Evolutionary conservation across 2,113 vertebrate genomes (phyloP).

Genomic region (Pseudolaguvia tuberculata): DNA sequence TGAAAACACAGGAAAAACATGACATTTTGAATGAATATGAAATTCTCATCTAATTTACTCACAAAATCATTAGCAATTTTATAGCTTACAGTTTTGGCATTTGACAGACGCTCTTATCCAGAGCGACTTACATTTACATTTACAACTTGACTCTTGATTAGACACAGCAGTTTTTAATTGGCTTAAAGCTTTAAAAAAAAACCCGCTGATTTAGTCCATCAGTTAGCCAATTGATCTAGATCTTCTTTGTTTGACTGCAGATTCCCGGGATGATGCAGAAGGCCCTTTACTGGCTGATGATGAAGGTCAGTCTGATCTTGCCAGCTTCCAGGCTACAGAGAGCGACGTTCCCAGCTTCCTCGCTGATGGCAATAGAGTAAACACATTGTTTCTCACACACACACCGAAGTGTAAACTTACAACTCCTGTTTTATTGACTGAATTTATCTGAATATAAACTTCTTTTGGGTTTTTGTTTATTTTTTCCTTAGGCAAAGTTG

Average conservation of each 20-base stretch:
- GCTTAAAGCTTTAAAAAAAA: too few species aligned
- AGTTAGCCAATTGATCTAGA: not conserved
- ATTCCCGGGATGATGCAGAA: conserved; percentile 89
- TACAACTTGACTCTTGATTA: too few species aligned
- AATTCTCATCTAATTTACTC: too few species aligned
- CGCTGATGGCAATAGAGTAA: conserved; percentile 94
- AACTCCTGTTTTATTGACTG: not conserved
- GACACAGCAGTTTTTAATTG: too few species aligned
- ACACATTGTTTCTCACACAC: not conserved
- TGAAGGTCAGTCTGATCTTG: conserved; percentile 87
- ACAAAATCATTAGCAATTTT: too few species aligned
- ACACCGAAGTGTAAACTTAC: not conserved
- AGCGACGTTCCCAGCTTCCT: conserved; percentile 97
- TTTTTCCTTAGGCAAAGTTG: conserved; percentile 81
- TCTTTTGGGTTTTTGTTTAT: not conserved
- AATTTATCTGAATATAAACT: not conserved
- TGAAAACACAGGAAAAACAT: too few species aligned
- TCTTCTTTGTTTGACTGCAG: conserved; percentile 54
- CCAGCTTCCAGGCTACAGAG: conserved; percentile 96
- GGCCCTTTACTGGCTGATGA: conserved; percentile 90
- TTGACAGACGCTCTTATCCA: too few species aligned
- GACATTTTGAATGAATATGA: too few species aligned
- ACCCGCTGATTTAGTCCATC: not conserved
- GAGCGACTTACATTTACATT: too few species aligned
- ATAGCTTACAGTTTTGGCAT: too few species aligned